Conservation (phyloP, 2,113 vertebrate genomes). For the Hiodon alosoides region DNA sequence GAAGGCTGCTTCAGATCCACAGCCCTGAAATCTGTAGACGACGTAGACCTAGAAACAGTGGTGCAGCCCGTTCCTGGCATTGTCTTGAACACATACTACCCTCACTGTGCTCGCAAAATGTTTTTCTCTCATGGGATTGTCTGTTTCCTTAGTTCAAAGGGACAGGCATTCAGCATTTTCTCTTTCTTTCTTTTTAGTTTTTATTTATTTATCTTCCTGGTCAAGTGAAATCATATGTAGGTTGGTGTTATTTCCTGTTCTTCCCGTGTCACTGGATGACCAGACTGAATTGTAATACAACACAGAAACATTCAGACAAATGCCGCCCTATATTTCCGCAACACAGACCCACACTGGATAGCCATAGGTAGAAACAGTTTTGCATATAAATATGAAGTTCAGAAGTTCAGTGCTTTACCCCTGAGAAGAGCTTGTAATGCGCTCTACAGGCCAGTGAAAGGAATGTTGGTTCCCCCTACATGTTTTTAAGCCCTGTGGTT, state of each 20-base stretch:
- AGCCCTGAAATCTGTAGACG: neutral
- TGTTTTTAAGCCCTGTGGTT: slow-evolving; percentile 40
- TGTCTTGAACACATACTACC: neutral
- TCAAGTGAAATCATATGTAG: neutral
- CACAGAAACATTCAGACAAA: neutral
- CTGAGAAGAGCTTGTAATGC: too few species aligned
- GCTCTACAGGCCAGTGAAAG: too few species aligned
- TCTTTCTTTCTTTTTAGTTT: neutral
- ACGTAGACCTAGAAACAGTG: too few species aligned
- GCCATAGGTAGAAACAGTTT: too few species aligned
- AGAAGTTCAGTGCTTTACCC: too few species aligned
- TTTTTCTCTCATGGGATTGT: neutral
- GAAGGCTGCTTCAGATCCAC: neutral
- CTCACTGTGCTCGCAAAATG: neutral
- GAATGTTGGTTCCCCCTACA: neutral
- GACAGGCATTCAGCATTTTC: neutral
- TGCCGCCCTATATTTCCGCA: too few species aligned
- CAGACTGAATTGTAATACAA: neutral
- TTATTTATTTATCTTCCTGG: neutral
- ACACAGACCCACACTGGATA: too few species aligned
- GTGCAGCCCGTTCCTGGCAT: neutral
- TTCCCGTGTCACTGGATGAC: neutral
- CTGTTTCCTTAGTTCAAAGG: neutral
- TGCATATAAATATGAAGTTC: too few species aligned
- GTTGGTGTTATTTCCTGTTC: neutral